Conservation (phyloP, 1,140 invertebrate species). For the Brachionus manjavacas region DNA sequence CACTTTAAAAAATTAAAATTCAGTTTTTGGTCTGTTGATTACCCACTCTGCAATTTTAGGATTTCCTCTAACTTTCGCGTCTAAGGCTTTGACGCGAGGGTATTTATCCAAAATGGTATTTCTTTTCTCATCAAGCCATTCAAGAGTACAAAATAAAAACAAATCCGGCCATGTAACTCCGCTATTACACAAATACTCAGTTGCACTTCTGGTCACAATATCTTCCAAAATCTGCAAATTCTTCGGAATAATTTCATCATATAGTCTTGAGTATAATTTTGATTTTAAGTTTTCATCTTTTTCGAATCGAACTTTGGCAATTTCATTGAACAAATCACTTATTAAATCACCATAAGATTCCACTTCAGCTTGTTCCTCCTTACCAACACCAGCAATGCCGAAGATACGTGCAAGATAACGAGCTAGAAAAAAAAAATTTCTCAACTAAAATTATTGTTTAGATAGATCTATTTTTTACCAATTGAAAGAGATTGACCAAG, state of each 20-base stretch:
- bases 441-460: neutral
- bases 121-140: neutral
- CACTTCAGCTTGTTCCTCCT: neutral
- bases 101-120: neutral
- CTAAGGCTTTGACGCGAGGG: neutral
- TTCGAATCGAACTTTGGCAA: neutral
- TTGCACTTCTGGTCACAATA: neutral
- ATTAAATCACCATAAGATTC: slow-evolving; percentile 23
- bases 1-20: neutral
- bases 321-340: slow-evolving; percentile 5
- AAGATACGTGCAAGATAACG: slow-evolving; percentile 34
- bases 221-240: neutral
- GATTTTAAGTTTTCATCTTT: neutral
- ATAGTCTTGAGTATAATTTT: neutral
- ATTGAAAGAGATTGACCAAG: slow-evolving; percentile 24
- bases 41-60: slow-evolving; percentile 3
- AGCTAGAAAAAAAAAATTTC: neutral
- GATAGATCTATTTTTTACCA: neutral
- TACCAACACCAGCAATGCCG: neutral
- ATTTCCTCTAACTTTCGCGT: neutral
- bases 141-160: neutral
- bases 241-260: neutral
- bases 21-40: neutral
- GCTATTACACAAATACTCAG: neutral
- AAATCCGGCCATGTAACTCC: slow-evolving; percentile 34